Percentiles rank a stretch among this genome's conserved stretches.
Evolutionary conservation across 2,113 vertebrate genomes (phyloP).

Genomic region (Cryptomyrus ogoouensis): DNA sequence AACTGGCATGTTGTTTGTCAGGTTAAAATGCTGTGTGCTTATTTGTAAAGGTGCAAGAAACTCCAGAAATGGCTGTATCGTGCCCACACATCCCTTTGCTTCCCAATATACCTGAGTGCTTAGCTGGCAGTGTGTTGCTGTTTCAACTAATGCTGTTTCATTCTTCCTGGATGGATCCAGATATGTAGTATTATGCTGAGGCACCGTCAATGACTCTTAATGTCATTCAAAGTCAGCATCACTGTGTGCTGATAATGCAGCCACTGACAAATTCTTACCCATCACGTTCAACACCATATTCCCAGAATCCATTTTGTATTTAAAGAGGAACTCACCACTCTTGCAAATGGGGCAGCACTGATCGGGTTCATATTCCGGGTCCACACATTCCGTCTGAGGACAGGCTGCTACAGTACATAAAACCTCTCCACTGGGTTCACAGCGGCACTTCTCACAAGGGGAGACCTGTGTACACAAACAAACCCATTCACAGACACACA

Average conservation of each 20-base stretch:
- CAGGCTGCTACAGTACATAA: conserved; percentile 90
- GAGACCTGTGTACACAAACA: conserved; percentile 77
- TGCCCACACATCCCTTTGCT: not conserved
- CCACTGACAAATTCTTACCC: not conserved
- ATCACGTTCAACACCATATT: not conserved
- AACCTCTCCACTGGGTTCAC: conserved; percentile 89
- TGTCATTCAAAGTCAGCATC: not conserved
- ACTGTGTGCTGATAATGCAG: not conserved
- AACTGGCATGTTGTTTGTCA: not conserved
- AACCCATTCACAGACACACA: not conserved
- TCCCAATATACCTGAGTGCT: not conserved
- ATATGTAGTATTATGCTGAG: not conserved
- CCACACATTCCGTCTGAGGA: conserved; percentile 94
- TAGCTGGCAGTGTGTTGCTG: not conserved
- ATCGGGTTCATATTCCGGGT: conserved; percentile 92
- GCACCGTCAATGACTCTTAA: not conserved
- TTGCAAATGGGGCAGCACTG: conserved; percentile 98
- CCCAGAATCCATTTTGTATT: not conserved
- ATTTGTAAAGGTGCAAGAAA: not conserved
- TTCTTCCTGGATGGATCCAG: not conserved
- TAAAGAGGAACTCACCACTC: conserved; percentile 67
- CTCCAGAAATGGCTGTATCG: not conserved
- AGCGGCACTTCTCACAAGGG: conserved; percentile 86
- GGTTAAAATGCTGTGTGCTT: not conserved
- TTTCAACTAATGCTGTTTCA: not conserved